Base-by-base conservation (phyloP, 2,113 vertebrate genomes). In the Oryzias celebensis region DNA sequence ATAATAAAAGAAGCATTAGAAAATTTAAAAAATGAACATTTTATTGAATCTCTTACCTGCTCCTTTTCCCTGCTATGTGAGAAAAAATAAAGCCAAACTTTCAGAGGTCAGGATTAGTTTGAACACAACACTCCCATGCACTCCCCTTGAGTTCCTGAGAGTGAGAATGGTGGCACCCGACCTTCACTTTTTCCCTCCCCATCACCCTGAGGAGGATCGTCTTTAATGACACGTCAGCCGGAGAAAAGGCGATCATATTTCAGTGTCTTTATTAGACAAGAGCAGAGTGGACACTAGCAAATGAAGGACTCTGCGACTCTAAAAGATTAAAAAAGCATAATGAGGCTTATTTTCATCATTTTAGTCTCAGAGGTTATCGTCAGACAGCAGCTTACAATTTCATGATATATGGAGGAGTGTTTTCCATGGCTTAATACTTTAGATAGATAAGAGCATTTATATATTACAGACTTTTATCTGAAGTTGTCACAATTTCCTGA, bases 241-340 rank as follows among this genome's bases (percentile, higher is more conserved):
- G 31, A 59, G 57, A 42, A 81, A 77, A 68, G 64, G 54, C 23
- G 65, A 52, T 62, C 67, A 56, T 68, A 62, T 75, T 73, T 79
- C 62, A 73, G 6, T 10, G 24, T 62, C 15, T 60, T 57, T 71
- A 71, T 67, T 58, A 65, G 62, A 74, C 52, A 43, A 48, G 53
- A 70, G 66, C 23, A 54, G 55, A 62, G 42, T 4, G 1, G 28
- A 49, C 52, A 47, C 50, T 17, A 42, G n/a, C 52, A 65, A 51
- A 61, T 43, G 42, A 56, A 63, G 51, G 61, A 58, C 61, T 59
- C 12, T 42, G 47, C 44, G 31, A 23, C 70, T 62, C 12, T 43
- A 15, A 65, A 51, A 18, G 24, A 60, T 68, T 61, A 49, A 20
- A 49, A 65, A 45, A 23, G 20, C 2, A 23, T 51, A 26, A 43